Percentiles rank a stretch among this genome's conserved stretches.
Evolutionary conservation across 2,888 invertebrate species (phyloP).

Genomic region (Vandiemenella viatica): DNA sequence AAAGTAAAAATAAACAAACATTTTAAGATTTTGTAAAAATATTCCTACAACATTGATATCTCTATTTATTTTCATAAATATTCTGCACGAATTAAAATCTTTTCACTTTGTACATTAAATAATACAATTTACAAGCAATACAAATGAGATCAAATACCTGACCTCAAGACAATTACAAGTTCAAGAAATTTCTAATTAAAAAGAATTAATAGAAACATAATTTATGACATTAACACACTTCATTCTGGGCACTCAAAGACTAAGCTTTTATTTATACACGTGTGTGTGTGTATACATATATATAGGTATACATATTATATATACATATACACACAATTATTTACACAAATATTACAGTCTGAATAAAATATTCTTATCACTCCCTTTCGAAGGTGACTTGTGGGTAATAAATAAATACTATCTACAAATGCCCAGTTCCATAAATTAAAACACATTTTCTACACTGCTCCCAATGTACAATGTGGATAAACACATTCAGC

Average conservation of each 20-base stretch:
- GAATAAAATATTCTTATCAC: no score
- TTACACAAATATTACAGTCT: no score
- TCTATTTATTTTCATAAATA: background rate
- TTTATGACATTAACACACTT: no score
- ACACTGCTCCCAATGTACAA: background rate
- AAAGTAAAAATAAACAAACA: background rate
- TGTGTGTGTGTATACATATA: no score
- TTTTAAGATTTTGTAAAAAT: background rate
- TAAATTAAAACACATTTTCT: background rate
- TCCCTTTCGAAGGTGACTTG: no score
- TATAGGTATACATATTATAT: no score
- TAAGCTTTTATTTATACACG: background rate
- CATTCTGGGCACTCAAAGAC: no score
- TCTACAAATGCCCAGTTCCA: background rate
- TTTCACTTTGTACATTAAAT: background rate
- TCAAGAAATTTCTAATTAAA: background rate
- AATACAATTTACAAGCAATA: background rate
- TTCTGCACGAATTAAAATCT: background rate
- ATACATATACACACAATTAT: no score
- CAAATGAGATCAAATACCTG: background rate
- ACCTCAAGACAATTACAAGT: background rate
- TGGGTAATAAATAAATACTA: background rate
- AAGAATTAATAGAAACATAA: background rate
- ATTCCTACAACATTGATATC: background rate
- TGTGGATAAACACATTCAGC: background rate